Conservation (phyloP, 2,113 vertebrate species). For the Todiramphus saurophagus region DNA sequence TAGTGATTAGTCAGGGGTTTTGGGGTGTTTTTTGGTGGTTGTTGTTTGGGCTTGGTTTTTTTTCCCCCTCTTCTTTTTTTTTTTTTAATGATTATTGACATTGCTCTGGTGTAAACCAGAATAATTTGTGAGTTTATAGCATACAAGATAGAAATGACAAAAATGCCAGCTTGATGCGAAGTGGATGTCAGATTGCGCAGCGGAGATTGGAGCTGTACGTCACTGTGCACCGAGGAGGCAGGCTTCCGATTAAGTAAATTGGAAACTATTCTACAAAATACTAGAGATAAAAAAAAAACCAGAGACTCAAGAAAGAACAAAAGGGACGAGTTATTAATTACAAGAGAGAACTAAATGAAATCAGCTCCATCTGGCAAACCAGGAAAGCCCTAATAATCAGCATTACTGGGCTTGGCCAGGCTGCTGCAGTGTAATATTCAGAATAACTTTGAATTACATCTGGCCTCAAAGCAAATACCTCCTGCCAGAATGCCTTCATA, state of each 20-base stretch:
- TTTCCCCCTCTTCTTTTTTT: too few relatives aligned
- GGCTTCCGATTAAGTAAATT: slow-evolving; percentile 1
- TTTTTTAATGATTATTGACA: background rate
- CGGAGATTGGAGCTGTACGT: background rate
- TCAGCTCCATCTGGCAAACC: slow-evolving; percentile 52
- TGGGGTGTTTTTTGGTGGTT: too few relatives aligned
- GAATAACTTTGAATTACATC: slow-evolving; percentile 51
- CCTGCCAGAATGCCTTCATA: slow-evolving; percentile 50
- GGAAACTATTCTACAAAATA: background rate
- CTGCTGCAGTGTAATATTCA: slow-evolving; percentile 41
- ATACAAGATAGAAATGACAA: background rate
- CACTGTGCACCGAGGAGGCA: background rate
- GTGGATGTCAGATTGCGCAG: background rate
- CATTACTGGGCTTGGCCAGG: slow-evolving; percentile 44
- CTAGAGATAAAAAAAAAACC: background rate
- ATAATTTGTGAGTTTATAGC: background rate
- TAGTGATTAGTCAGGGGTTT: background rate
- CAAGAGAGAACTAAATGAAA: slow-evolving; percentile 16
- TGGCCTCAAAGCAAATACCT: slow-evolving; percentile 36
- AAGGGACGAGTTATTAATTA: slow-evolving; percentile 50
- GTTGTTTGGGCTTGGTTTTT: too few relatives aligned
- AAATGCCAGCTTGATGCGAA: slow-evolving; percentile 23
- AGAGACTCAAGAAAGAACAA: background rate
- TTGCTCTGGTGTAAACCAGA: background rate
- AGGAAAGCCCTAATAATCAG: slow-evolving; percentile 60